phyloP scores from a whole-genome alignment of 2,888 invertebrate species.

The Agrilus biguttatus region DNA sequence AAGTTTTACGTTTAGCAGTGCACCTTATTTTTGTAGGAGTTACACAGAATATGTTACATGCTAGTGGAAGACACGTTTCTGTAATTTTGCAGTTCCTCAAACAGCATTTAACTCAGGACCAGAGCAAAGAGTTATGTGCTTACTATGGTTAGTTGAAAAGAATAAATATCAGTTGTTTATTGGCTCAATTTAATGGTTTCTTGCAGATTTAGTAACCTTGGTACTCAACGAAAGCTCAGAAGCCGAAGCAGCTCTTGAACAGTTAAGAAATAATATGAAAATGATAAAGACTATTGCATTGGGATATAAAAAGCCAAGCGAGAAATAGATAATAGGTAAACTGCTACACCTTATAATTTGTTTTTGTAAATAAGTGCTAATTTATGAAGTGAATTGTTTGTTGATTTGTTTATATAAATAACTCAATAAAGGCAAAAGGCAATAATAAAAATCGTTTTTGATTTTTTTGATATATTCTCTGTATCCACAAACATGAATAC shows the following conservation, averaged over 20 bases:
- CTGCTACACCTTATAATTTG: too few species aligned
- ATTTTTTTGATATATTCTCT: too few species aligned
- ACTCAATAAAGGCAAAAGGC: too few species aligned
- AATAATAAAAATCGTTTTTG: too few species aligned
- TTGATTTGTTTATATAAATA: too few species aligned
- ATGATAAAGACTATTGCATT: slow-evolving; percentile 38
- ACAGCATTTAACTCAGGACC: slow-evolving; percentile 49
- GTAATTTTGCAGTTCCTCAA: slow-evolving; percentile 61
- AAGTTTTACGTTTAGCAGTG: slow-evolving; percentile 62
- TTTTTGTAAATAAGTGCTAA: too few species aligned
- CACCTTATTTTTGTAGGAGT: slow-evolving; percentile 67
- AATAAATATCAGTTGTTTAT: neutral
- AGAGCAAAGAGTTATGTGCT: slow-evolving; percentile 45
- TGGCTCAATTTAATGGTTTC: slow-evolving; percentile 8
- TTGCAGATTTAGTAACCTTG: slow-evolving; percentile 49
- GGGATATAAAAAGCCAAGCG: slow-evolving; percentile 32
- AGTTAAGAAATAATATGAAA: slow-evolving; percentile 33
- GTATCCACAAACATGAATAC: too few species aligned
- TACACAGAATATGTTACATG: slow-evolving; percentile 74
- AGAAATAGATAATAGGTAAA: slow-evolving; percentile 6
- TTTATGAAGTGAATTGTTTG: too few species aligned
- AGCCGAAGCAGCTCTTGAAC: slow-evolving; percentile 33
- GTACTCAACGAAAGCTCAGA: slow-evolving; percentile 41
- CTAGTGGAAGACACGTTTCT: slow-evolving; percentile 87
- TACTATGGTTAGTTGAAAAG: slow-evolving; percentile 57